A percentile compares a stretch with the other conserved stretches of the same genome.
These are phyloP conservation scores for Gambusia holbrooki DNA, from an alignment of 2,113 vertebrate species.

Conservation along the genomic window DNA sequence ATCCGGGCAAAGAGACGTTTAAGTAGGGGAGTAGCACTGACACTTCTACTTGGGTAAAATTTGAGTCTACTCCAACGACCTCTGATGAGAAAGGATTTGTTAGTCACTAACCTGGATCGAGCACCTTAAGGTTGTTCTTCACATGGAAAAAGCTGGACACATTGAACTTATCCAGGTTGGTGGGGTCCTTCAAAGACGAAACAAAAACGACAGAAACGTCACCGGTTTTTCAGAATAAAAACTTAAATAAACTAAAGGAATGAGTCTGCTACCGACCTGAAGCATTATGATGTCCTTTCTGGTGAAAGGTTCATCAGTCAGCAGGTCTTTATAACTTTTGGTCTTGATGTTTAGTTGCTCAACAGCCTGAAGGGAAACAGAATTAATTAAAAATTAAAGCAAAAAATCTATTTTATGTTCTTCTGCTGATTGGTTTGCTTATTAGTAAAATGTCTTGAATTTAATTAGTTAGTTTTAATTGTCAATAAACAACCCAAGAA, in stretches of 20 bases:
- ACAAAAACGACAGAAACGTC: not conserved
- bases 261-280: conserved; percentile 79
- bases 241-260: not conserved
- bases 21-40: too few species aligned
- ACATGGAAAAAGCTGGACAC: conserved; percentile 95
- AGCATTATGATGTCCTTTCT: conserved; percentile 91
- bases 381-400: not conserved
- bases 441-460: not conserved
- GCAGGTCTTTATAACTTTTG: conserved; percentile 91
- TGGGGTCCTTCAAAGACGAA: conserved; percentile 86
- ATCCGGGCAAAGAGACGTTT: too few species aligned
- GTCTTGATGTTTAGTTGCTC: conserved; percentile 97
- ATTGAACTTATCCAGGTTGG: conserved; percentile 97
- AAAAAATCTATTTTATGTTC: not conserved
- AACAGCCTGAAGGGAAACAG: conserved; percentile 71
- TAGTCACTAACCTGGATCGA: conserved; percentile 86
- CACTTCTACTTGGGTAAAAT: too few species aligned
- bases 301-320: conserved; percentile 92
- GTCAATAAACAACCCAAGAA: not conserved
- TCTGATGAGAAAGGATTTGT: not conserved
- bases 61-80: too few species aligned
- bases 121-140: conserved; percentile 92
- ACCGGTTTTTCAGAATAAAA: not conserved
- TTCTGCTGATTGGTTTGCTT: not conserved
- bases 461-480: not conserved